Percentiles rank a stretch among this genome's conserved stretches.
These are phyloP conservation scores for Germaria angustata DNA, from an alignment of 2,888 invertebrate genomes.

Conservation along the genomic window DNA sequence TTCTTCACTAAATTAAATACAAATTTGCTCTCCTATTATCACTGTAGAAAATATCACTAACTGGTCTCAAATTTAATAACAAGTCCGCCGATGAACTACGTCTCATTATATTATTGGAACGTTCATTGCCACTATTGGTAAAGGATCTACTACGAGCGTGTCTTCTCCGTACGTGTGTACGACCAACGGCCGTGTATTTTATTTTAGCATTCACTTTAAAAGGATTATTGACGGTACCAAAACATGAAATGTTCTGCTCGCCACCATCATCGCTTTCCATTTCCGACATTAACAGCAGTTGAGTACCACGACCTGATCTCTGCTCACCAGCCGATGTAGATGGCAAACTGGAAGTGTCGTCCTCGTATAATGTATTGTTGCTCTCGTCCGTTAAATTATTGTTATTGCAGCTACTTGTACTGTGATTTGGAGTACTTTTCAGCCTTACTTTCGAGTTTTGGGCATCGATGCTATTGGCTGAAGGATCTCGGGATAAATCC, in stretches of 20 bases:
- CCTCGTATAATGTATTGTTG: constrained; percentile 48
- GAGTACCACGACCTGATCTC: constrained; percentile 33
- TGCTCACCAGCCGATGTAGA: constrained; percentile 18
- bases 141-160: constrained; percentile 78
- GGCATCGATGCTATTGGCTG: constrained; percentile 65
- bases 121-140: constrained; percentile 69
- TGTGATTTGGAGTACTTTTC: constrained; percentile 12
- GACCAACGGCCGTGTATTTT: constrained; percentile 52
- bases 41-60: constrained; percentile 58
- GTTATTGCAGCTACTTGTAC: constrained; percentile 27
- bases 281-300: constrained; percentile 49
- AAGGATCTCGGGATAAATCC: constrained; percentile 77
- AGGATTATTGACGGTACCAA: constrained; percentile 73
- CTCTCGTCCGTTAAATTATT: constrained; percentile 42
- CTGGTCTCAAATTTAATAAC: constrained; percentile 70
- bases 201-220: constrained; percentile 68
- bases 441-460: constrained; percentile 26
- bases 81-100: constrained; percentile 78
- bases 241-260: constrained; percentile 75
- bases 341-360: neutral
- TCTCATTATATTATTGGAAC: constrained; percentile 67
- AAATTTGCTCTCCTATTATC: constrained; percentile 57
- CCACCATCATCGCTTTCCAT: constrained; percentile 70
- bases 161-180: constrained; percentile 59
- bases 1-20: constrained; percentile 57